Percentiles rank a stretch among this genome's conserved stretches.
Evolutionary conservation across 2,888 invertebrate genomes (phyloP).

Genomic region (Pelosia muscerda): DNA sequence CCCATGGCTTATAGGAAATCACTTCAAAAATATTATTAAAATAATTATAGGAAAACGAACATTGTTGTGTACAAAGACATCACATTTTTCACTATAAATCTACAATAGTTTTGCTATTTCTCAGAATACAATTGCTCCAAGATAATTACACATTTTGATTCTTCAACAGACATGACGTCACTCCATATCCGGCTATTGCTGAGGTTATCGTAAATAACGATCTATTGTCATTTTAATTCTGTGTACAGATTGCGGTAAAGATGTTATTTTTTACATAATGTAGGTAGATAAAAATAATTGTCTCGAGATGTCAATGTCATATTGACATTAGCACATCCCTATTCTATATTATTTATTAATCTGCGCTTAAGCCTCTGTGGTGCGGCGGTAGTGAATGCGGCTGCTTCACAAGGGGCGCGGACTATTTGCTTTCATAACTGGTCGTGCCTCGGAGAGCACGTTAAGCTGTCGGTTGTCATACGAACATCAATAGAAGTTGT

Average conservation of each 20-base stretch:
- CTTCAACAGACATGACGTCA: slow-evolving; percentile 17
- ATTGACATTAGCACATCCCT: too few species aligned
- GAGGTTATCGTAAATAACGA: slow-evolving; percentile 19
- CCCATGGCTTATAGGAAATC: too few species aligned
- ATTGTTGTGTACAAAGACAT: background rate
- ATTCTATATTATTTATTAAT: too few species aligned
- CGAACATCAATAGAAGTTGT: too few species aligned
- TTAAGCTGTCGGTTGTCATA: too few species aligned
- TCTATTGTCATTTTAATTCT: slow-evolving; percentile 25
- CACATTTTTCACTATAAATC: background rate
- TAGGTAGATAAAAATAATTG: background rate
- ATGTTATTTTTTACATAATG: slow-evolving; percentile 5
- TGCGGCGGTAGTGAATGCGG: too few species aligned
- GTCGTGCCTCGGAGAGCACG: too few species aligned
- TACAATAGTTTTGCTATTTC: slow-evolving; percentile 14
- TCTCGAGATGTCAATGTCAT: slow-evolving; percentile 3
- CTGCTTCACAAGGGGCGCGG: too few species aligned
- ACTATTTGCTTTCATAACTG: too few species aligned
- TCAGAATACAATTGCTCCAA: slow-evolving; percentile 19
- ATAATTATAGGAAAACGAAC: background rate
- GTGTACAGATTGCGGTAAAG: slow-evolving; percentile 5
- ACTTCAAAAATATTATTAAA: background rate
- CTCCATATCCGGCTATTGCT: slow-evolving; percentile 15
- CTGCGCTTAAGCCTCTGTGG: too few species aligned
- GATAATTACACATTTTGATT: slow-evolving; percentile 20